Evolutionary conservation across 2,888 invertebrate species (phyloP), one percentile per base, ranked within the genome.

Genomic region (Gibbula magus): DNA sequence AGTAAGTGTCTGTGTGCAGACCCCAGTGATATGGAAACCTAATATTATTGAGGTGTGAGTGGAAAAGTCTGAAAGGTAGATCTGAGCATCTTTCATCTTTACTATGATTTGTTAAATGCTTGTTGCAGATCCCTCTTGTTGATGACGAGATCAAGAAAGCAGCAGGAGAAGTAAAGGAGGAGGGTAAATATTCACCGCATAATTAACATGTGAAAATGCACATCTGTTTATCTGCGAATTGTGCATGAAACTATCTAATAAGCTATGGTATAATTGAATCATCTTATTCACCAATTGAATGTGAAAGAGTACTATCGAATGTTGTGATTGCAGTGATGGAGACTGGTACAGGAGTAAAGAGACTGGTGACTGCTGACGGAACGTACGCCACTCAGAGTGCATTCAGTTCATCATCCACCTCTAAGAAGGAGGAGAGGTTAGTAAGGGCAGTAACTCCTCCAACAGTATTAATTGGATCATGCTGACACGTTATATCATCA

Each of bases 341-440:
- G 86, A 81, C 85, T 0, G 88, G 86, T 22, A 22, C 56, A 2
- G 89, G 88, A 39, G 92, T 93, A 1, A 94, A 95, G 51, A 96
- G 96, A 88, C 94, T 97, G 81, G 98, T 99, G 61, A 99, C 99
- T 70, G 99, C 99, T 52, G 99, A 99, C 94, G 99, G 99, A 25
- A 99, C 99, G 0, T 99, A 99, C 93, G 99, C 99, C 35, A 96
- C 98, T 3, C 99, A 99, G 93, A 98, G 98, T 85, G 99, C 98
- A 61, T 98, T 99, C 93, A 98, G 97, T 91, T 94, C 97, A 3
- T 88, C 89, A 1, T 84, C 88, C 2, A 75, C 86, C 5, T 67
- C 87, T 29, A 91, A 91, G 84, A 91, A 91, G 80, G 90, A 90
- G 66, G 91, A 91, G 45, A 89, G 90, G 92, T 91, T 81, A 79